Evolutionary conservation across 2,797 vertebrate species (phyloP).

Genomic region (Propithecus perrieri): DNA sequence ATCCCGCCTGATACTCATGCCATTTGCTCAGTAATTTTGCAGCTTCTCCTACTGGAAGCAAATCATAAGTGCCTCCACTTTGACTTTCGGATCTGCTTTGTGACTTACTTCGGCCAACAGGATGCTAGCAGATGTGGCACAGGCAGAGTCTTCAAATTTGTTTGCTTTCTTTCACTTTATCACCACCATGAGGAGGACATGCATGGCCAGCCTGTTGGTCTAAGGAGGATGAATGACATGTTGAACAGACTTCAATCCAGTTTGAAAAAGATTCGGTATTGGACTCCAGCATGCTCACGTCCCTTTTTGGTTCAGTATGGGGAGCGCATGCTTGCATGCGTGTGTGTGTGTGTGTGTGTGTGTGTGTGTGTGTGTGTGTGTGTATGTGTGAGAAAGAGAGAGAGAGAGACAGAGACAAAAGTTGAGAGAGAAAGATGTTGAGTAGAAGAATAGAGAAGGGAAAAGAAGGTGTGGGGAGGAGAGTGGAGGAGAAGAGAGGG

Average conservation of each 20-base stretch:
- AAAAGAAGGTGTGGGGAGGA: background rate
- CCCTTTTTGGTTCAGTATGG: background rate
- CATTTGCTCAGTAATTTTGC: background rate
- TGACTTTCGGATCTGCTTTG: background rate
- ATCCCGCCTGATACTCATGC: background rate
- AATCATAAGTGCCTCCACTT: fast-evolving
- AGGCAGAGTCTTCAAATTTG: background rate
- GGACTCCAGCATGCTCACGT: background rate
- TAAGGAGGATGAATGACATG: background rate
- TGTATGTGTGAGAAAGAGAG: too few relatives aligned
- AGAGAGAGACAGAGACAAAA: background rate
- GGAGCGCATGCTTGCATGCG: too few relatives aligned
- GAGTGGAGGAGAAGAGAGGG: too few relatives aligned
- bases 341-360: background rate
- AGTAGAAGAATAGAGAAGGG: background rate
- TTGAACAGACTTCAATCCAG: background rate
- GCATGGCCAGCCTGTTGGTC: background rate
- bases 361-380: background rate
- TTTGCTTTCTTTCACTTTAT: background rate
- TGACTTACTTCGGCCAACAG: background rate
- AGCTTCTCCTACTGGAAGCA: background rate
- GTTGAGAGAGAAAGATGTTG: background rate
- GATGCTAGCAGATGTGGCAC: background rate
- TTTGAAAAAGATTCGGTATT: background rate
- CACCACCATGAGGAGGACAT: background rate